phyloP scores from a whole-genome alignment of 2,888 invertebrate species.

The Linyphia triangularis region DNA sequence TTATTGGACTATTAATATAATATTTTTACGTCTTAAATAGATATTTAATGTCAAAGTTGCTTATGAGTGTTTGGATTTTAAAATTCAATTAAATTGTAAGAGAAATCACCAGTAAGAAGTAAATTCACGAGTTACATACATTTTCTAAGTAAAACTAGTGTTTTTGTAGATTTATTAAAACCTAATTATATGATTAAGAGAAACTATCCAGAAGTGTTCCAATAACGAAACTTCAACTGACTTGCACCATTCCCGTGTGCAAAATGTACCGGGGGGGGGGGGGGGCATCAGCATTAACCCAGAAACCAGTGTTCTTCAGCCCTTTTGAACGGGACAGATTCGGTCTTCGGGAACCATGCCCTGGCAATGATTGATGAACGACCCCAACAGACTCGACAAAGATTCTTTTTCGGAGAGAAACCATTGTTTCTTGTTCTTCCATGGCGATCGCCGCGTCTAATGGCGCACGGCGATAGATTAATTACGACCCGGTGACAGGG shows the following conservation, averaged over 20 bases:
- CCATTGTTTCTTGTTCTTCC: conserved; percentile 60
- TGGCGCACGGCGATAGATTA: conserved; percentile 64
- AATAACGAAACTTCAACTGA: background rate
- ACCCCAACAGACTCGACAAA: conserved; percentile 36
- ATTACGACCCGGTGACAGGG: conserved; percentile 48
- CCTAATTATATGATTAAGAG: background rate
- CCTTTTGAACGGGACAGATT: conserved; percentile 51
- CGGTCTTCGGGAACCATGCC: conserved; percentile 29
- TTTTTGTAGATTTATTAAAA: no score
- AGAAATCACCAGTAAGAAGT: no score
- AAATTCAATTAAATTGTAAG: no score
- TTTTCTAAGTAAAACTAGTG: no score
- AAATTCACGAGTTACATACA: no score
- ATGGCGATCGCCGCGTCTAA: conserved; percentile 55
- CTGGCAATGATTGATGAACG: conserved; percentile 69
- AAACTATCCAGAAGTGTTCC: background rate
- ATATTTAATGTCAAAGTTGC: no score
- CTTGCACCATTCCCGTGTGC: conserved; percentile 32
- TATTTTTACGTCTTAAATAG: no score
- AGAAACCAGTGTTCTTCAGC: conserved; percentile 48
- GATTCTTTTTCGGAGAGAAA: conserved; percentile 33
- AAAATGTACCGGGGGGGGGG: background rate
- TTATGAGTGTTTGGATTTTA: no score
- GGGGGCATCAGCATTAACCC: conserved; percentile 61
- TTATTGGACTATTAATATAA: no score